phyloP scores from a whole-genome alignment of 2,888 invertebrate species.

The Antitype chi region DNA sequence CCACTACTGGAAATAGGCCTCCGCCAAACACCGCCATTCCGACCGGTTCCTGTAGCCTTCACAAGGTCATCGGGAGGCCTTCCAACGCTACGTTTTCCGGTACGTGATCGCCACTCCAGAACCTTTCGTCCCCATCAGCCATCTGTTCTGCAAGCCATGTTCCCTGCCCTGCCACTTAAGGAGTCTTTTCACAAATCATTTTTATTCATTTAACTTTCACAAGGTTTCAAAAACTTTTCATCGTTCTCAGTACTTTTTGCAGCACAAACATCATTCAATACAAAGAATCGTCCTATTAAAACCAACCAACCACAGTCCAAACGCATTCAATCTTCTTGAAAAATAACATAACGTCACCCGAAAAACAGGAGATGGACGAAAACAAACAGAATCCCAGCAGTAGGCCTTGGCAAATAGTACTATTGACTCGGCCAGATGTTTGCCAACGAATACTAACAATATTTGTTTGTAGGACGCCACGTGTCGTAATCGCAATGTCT shows the following conservation, averaged over 20 bases:
- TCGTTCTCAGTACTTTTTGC: background rate
- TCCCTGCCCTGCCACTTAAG: too few relatives aligned
- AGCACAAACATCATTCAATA: background rate
- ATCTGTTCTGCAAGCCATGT: too few relatives aligned
- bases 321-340: constrained; percentile 1
- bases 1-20: too few relatives aligned
- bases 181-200: too few relatives aligned
- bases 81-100: too few relatives aligned
- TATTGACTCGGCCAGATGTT: constrained; percentile 62
- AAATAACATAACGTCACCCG: constrained; percentile 48
- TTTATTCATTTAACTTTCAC: background rate
- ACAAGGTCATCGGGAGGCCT: too few relatives aligned
- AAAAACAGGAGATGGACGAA: constrained; percentile 34
- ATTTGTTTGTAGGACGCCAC: constrained; percentile 51
- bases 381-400: constrained; percentile 37
- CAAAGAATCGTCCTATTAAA: background rate
- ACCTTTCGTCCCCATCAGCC: too few relatives aligned
- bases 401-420: constrained; percentile 54
- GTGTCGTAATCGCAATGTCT: constrained; percentile 49
- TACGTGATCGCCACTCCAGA: too few relatives aligned
- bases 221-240: background rate
- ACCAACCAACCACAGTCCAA: background rate
- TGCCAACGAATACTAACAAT: constrained; percentile 47
- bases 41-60: too few relatives aligned
- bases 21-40: too few relatives aligned